Percentiles rank a stretch among this genome's conserved stretches.
Conservation (phyloP, 2,113 vertebrate species). For the Bubalus kerabau region DNA sequence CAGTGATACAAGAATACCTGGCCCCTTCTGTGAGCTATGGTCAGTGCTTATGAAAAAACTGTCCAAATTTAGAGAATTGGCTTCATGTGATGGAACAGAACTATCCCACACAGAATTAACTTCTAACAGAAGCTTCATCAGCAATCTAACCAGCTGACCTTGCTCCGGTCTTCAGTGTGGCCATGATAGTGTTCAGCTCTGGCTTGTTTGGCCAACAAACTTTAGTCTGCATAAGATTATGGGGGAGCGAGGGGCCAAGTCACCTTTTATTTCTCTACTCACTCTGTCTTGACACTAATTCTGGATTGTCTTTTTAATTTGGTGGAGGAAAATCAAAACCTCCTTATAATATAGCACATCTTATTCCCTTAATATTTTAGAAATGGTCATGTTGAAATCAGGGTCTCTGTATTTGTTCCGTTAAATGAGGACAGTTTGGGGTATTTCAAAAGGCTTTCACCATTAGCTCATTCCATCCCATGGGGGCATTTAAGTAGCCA, state of each 20-base stretch:
- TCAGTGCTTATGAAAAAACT: not conserved
- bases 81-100: not conserved
- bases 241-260: not conserved
- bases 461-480: slow-evolving; percentile 34
- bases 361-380: not conserved
- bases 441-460: slow-evolving; percentile 10
- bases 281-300: not conserved
- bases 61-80: not conserved
- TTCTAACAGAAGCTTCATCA: not conserved
- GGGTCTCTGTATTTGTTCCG: not conserved
- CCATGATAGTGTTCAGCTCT: not conserved
- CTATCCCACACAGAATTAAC: not conserved
- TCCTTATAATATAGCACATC: not conserved
- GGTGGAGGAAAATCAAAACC: not conserved
- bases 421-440: not conserved
- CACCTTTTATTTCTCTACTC: not conserved
- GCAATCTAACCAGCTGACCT: not conserved
- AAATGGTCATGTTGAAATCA: not conserved
- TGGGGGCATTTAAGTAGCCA: slow-evolving; percentile 7
- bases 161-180: not conserved
- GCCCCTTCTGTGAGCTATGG: not conserved
- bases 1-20: not conserved
- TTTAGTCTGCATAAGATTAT: not conserved
- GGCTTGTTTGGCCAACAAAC: not conserved
- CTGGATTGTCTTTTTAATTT: not conserved